Percentiles rank a stretch among this genome's conserved stretches.
phyloP scores from a whole-genome alignment of 2,888 invertebrate genomes.

The Iselma pallidipennis region DNA sequence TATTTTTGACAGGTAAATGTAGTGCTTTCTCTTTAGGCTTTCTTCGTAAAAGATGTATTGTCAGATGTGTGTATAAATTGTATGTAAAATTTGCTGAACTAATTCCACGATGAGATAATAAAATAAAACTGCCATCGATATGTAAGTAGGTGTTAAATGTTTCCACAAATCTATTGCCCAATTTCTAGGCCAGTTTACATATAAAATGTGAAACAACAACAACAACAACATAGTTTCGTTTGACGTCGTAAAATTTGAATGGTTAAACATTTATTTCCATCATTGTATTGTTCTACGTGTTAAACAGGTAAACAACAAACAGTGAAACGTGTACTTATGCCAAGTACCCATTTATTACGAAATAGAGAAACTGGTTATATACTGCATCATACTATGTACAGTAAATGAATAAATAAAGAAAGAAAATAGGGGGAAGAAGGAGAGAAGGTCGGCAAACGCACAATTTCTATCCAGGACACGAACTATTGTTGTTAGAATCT shows the following conservation, averaged over 20 bases:
- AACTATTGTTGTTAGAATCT: not conserved
- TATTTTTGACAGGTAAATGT: no score
- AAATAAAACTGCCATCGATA: not conserved
- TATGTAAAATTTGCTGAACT: no score
- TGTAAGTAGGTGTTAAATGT: not conserved
- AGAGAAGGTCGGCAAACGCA: not conserved
- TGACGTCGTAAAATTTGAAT: not conserved
- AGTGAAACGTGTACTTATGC: not conserved
- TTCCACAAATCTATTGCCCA: not conserved
- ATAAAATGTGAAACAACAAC: no score
- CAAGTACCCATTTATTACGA: not conserved
- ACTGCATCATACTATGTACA: not conserved
- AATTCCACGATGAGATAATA: no score
- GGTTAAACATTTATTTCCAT: not conserved
- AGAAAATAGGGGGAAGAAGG: not conserved
- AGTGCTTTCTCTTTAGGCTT: no score
- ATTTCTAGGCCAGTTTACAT: not conserved
- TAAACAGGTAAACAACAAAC: not conserved
- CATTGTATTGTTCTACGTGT: not conserved
- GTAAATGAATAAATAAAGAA: not conserved
- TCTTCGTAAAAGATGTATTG: no score
- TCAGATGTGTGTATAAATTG: no score
- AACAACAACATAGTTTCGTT: not conserved
- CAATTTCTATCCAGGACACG: not conserved
- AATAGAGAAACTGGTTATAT: not conserved